Base-by-base conservation (phyloP, 2,113 vertebrate genomes). In the Suncus etruscus region DNA sequence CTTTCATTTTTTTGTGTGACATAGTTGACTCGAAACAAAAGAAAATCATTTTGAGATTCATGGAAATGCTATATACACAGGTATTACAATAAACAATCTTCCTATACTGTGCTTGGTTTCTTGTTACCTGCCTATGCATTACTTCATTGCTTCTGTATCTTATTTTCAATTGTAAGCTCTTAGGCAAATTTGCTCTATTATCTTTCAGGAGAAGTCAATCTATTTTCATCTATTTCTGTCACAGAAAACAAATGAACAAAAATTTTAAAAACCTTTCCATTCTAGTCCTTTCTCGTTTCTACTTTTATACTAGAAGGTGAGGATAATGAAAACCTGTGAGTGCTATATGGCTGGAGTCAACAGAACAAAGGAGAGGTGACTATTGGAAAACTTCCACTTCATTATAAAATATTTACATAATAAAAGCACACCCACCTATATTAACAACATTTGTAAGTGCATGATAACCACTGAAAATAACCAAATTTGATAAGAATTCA, bases 171-270 rank as follows among this genome's bases (percentile, higher is more conserved):
- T 48, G 51, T 6, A 20, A 82, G 50, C 61, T 95, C 58, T 72
- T 88, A 94, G 86, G 90, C 78, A 94, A 86, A 90, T 92, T 91
- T 93, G 76, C 50, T 31, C 32, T 75, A 32, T 82, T 87, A 72
- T 85, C 45, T 77, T 87, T 92, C 50, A 61, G 54, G 68, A 50
- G 45, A 91, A 82, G 81, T 91, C 80, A 83, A 75, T 94, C 73
- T 87, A 65, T 92, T 90, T 91, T 92, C 58, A 61, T 76, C 45
- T 90, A 70, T 15, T 61, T 24, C n/a, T 94, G 54, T 93, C 82
- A 90, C n/a, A 74, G 68, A 80, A 90, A 92, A 90, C 51, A 87
- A 87, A 89, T 74, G 8, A 32, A 27, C n/a, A 93, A 29, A 91
- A 85, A 89, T 95, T 73, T 31, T 70, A 93, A 69, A 31, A 77